phyloP scores from a whole-genome alignment of 2,888 invertebrate genomes.

The Adelphocoris suturalis region DNA sequence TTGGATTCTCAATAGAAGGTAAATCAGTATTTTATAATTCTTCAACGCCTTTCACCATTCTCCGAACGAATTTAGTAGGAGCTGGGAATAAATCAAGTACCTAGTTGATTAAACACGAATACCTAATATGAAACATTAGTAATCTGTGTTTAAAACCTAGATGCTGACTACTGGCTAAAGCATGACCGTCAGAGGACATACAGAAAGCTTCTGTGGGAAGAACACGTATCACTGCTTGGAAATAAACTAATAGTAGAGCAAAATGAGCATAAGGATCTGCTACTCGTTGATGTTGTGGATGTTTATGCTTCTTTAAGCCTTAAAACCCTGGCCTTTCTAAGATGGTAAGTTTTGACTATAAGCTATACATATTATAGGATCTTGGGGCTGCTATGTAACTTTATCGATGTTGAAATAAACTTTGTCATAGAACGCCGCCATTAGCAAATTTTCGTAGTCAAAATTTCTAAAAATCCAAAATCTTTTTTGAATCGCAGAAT shows the following conservation, averaged over 20 bases:
- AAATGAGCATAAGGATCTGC: conserved; percentile 6
- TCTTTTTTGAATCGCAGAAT: no score
- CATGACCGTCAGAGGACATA: neutral
- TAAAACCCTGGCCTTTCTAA: conserved; percentile 33
- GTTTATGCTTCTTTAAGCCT: conserved; percentile 1
- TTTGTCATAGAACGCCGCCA: no score
- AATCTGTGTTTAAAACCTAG: neutral
- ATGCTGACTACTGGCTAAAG: neutral
- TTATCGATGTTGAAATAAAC: no score
- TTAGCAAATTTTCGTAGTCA: no score
- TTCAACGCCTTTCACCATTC: neutral
- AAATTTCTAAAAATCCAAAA: no score
- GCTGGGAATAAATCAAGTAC: no score
- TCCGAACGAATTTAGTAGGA: no score
- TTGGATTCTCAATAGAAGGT: conserved; percentile 21
- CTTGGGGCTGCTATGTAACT: no score
- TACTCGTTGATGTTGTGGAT: conserved; percentile 28
- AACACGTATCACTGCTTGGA: conserved; percentile 6
- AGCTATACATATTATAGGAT: no score
- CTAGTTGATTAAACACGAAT: no score
- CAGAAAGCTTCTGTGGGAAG: conserved; percentile 8
- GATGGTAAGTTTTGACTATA: conserved; percentile 3
- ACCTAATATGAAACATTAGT: no score
- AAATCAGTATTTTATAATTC: neutral
- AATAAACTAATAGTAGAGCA: conserved; percentile 18